Evolutionary conservation across 2,888 invertebrate genomes (phyloP).

Genomic region (Opisthograptis luteolata): DNA sequence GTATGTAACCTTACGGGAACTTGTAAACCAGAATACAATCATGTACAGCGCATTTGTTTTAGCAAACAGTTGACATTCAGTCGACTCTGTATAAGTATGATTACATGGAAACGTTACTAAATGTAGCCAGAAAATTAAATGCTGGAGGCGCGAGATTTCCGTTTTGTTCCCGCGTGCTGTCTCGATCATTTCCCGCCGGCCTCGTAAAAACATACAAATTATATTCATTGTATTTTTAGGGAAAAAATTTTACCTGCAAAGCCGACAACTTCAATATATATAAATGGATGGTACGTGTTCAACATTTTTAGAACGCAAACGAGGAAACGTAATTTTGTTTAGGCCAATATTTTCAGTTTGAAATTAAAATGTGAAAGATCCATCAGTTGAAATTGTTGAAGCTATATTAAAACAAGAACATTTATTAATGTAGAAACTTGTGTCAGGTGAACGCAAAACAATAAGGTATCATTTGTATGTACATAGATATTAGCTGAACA

Average conservation of each 20-base stretch:
- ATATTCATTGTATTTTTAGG: slow-evolving; percentile 30
- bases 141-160: slow-evolving; percentile 15
- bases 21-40: not conserved
- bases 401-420: no score
- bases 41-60: not conserved
- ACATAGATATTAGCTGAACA: not conserved
- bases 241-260: slow-evolving; percentile 16
- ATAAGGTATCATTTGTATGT: no score
- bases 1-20: not conserved
- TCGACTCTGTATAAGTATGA: slow-evolving; percentile 1
- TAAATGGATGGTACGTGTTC: slow-evolving; percentile 17
- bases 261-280: slow-evolving; percentile 17
- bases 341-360: slow-evolving; percentile 8
- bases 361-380: no score
- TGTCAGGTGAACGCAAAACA: no score
- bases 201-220: slow-evolving; percentile 39
- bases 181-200: slow-evolving; percentile 46
- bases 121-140: slow-evolving; percentile 17
- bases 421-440: not conserved
- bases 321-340: not conserved
- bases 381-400: no score
- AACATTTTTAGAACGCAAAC: slow-evolving; percentile 5
- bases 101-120: not conserved
- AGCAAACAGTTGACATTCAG: slow-evolving; percentile 1
- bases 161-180: slow-evolving; percentile 30